Evolutionary conservation across 2,888 invertebrate species (phyloP).

Genomic region (Caenorhabditis uteleia): DNA sequence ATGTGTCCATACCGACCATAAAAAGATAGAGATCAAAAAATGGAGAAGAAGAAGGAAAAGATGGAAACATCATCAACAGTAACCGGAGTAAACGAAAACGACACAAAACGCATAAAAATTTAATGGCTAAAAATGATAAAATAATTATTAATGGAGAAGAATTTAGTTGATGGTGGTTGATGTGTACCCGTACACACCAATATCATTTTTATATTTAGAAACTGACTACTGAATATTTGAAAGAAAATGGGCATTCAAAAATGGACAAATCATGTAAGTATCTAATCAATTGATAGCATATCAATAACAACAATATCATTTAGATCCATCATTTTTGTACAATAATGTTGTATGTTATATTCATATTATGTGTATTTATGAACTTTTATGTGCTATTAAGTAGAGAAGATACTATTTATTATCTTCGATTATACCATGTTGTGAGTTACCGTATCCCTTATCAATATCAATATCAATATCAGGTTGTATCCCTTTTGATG

Average conservation of each 20-base stretch:
- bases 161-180: too few species aligned
- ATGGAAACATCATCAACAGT: too few species aligned
- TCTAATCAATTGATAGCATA: neutral
- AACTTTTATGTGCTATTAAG: conserved; percentile 63
- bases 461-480: conserved; percentile 12
- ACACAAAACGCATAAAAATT: too few species aligned
- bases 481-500: conserved; percentile 65
- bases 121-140: too few species aligned
- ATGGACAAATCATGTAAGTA: neutral
- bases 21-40: too few species aligned
- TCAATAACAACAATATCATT: conserved; percentile 3
- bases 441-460: conserved; percentile 30
- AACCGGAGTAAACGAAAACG: too few species aligned
- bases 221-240: too few species aligned
- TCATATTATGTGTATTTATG: conserved; percentile 60
- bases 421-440: conserved; percentile 62
- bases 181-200: too few species aligned
- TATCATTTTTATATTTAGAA: too few species aligned
- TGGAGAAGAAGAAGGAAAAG: too few species aligned
- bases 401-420: conserved; percentile 62
- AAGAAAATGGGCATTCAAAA: neutral
- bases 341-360: conserved; percentile 54
- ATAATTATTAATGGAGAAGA: too few species aligned
- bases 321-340: conserved; percentile 57
- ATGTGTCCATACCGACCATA: too few species aligned